These are phyloP conservation scores for Saccopteryx bilineata DNA, from an alignment of 2,113 vertebrate genomes.

Conservation along the genomic window DNA sequence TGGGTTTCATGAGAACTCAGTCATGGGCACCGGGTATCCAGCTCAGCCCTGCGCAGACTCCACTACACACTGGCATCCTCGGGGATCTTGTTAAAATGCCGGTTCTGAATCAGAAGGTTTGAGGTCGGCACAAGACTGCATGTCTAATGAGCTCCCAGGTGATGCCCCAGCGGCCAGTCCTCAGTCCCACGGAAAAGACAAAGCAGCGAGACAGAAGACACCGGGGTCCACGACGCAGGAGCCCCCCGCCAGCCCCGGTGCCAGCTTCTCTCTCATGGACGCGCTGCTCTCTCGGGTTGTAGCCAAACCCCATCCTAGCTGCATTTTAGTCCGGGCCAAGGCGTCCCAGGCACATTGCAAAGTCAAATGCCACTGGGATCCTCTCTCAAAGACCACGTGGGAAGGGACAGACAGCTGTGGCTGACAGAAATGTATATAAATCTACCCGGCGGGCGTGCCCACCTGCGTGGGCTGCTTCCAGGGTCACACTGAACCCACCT, in stretches of 20 bases:
- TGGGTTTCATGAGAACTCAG: neutral
- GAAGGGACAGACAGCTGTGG: neutral
- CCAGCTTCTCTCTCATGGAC: neutral
- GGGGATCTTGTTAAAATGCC: neutral
- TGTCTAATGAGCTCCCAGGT: neutral
- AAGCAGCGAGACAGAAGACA: neutral
- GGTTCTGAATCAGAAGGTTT: neutral
- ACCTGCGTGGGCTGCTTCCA: neutral
- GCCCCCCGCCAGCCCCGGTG: neutral
- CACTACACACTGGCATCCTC: neutral
- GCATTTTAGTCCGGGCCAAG: neutral
- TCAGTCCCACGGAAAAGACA: neutral
- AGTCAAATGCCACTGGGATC: neutral
- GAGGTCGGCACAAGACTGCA: neutral
- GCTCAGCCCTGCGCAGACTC: neutral
- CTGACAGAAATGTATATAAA: neutral
- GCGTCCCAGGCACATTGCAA: neutral
- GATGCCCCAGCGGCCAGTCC: neutral
- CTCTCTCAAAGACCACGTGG: neutral
- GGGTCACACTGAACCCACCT: neutral
- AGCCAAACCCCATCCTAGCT: neutral
- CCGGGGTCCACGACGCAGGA: neutral
- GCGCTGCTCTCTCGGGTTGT: neutral
- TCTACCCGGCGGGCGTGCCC: accelerated
- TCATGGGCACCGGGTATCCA: neutral